Base-by-base conservation (phyloP, 2,888 invertebrate genomes). In the Chrysolina americana region DNA sequence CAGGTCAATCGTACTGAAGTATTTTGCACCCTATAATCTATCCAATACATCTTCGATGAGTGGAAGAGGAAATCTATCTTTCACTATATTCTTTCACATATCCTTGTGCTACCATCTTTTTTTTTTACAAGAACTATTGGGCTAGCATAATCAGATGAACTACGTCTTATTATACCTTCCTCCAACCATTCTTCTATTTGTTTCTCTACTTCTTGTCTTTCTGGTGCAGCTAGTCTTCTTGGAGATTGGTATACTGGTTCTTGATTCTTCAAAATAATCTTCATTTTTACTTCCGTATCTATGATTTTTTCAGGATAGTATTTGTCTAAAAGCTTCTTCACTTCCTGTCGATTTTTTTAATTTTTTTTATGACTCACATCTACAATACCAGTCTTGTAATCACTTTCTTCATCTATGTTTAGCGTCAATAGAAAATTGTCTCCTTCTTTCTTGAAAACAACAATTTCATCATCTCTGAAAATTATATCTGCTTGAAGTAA, bases 41-140 rank as follows among this genome's bases (percentile, higher is more conserved):
- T 87, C 85, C n/a, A 87, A 76, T 9, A 82, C 80, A 70, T 86
- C 85, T 65, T 87, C 86, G 13, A 87, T 87, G 5, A 86, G 28
- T 1, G 87, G 86, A 13, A 88, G 74, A 1, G 86, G 87, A 74
- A 70, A 79, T 23, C 79, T 36, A 53, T 79, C 79, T 64, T 76
- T 76, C 4, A 78, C 53, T 23, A 78, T 71, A 17, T 68, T 69
- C 36, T 76, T 69, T 56, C 23, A 62, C 79, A 77, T 17, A 76
- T 72, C 41, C 78, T 59, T 28, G 50, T 36, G 6, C 11, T 41
- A 2, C 78, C 75, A 65, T 75, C 71, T n/a, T 59, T 79, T 80
- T 48, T 79, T 77, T 76, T 78, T 1, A 78, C 78, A 1, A 81
- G 50, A 0, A 81, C 81, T 11, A 79, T 65, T 11, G 68, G 74